These are phyloP conservation scores for Listronotus oregonensis DNA, from an alignment of 1,140 invertebrate species.

Conservation along the genomic window DNA sequence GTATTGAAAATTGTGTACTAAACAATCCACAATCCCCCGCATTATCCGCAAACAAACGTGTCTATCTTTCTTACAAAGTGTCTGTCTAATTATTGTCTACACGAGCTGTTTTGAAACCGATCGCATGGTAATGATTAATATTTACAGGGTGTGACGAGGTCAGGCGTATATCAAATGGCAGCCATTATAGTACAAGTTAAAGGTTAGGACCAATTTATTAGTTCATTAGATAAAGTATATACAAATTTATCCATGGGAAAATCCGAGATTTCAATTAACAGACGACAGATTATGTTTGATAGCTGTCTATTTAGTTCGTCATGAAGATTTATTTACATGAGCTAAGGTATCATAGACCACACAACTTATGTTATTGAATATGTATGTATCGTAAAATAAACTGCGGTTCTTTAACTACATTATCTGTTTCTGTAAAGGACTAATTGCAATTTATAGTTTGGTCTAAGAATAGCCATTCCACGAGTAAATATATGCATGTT, in stretches of 20 bases:
- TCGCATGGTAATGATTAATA: constrained; percentile 25
- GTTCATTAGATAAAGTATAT: constrained; percentile 15
- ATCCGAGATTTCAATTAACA: constrained; percentile 2
- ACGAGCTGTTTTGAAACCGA: constrained; percentile 22
- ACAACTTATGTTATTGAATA: too few species aligned
- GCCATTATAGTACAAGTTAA: constrained; percentile 15
- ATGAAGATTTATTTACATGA: neutral
- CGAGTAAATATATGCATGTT: too few species aligned
- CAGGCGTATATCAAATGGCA: constrained; percentile 20
- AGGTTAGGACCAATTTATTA: constrained; percentile 26
- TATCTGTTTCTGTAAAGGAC: too few species aligned
- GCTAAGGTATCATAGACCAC: too few species aligned
- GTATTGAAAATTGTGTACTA: too few species aligned
- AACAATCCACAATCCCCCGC: too few species aligned
- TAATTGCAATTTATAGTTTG: too few species aligned
- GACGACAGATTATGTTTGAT: constrained; percentile 7
- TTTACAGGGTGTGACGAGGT: constrained; percentile 22
- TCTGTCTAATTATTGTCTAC: constrained; percentile 27
- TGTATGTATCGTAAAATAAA: too few species aligned
- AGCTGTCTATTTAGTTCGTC: neutral
- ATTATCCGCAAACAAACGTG: too few species aligned
- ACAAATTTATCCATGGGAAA: constrained; percentile 12
- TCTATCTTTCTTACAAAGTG: neutral
- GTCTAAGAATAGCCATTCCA: too few species aligned
- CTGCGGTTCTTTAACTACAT: too few species aligned